Percentiles rank a stretch among this genome's conserved stretches.
Evolutionary conservation across 2,888 invertebrate genomes (phyloP).

Genomic region (Baronia brevicornis): DNA sequence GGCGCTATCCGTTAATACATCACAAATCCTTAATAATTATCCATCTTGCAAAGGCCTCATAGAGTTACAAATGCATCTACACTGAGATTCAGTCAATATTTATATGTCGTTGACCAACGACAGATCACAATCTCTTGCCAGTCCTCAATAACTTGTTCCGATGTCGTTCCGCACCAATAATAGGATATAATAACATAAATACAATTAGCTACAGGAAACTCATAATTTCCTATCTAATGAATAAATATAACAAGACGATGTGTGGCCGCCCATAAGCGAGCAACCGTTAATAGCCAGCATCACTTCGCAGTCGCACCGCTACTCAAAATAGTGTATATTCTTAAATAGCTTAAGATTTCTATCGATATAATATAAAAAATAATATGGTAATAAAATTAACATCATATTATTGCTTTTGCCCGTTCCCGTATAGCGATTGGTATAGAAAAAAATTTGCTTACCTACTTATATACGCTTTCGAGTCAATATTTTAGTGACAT

Average conservation of each 20-base stretch:
- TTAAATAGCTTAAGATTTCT: conserved; percentile 66
- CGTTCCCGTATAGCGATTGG: conserved; percentile 77
- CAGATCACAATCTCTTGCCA: conserved; percentile 75
- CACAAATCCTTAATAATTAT: conserved; percentile 75
- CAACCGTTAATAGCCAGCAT: conserved; percentile 65
- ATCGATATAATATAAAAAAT: conserved; percentile 74
- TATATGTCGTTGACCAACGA: conserved; percentile 76
- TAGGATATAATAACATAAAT: conserved; percentile 71
- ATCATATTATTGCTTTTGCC: conserved; percentile 77
- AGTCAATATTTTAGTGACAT: conserved; percentile 55
- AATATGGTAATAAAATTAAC: conserved; percentile 76
- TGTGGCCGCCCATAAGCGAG: conserved; percentile 49
- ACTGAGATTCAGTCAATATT: conserved; percentile 77
- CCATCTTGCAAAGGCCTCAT: conserved; percentile 76
- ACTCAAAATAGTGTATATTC: conserved; percentile 60
- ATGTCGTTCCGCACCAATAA: conserved; percentile 68
- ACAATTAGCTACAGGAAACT: conserved; percentile 74
- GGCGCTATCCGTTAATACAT: conserved; percentile 77
- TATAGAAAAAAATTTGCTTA: conserved; percentile 73
- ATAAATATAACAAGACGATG: conserved; percentile 72
- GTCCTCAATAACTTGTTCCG: conserved; percentile 60
- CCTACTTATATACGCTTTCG: conserved; percentile 65
- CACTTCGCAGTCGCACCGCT: conserved; percentile 72
- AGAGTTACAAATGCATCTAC: conserved; percentile 76
- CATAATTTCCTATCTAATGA: conserved; percentile 72